Percentiles rank a stretch among this genome's conserved stretches.
These are phyloP conservation scores for Apogon hyalosoma DNA, from an alignment of 2,797 vertebrate genomes.

Conservation along the genomic window DNA sequence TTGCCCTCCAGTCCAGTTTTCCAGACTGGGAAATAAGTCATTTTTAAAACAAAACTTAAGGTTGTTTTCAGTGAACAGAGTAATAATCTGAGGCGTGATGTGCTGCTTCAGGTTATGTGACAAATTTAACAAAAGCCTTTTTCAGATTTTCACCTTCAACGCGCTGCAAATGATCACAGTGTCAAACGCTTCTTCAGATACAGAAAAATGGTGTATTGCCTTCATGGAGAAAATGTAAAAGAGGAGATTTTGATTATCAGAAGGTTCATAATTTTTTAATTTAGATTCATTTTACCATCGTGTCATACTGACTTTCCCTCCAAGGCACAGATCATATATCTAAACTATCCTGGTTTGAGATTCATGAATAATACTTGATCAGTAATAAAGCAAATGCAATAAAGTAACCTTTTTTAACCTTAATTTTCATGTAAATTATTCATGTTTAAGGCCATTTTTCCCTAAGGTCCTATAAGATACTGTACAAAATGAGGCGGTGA, in stretches of 20 bases:
- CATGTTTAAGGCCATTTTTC: conserved; percentile 15
- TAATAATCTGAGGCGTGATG: conserved; percentile 29
- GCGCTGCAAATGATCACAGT: conserved; percentile 4
- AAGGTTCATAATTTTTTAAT: conserved; percentile 2
- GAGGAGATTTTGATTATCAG: conserved; percentile 1
- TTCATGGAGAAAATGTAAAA: not conserved
- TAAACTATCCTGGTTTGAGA: conserved; percentile 8
- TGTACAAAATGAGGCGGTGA: conserved; percentile 1
- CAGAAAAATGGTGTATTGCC: not conserved
- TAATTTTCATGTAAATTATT: conserved; percentile 9
- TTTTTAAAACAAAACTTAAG: too few species aligned
- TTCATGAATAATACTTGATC: conserved; percentile 20
- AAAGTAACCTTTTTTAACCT: not conserved
- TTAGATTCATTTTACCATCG: not conserved
- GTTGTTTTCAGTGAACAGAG: conserved; percentile 14
- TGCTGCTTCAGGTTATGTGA: conserved; percentile 31
- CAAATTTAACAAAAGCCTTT: conserved; percentile 51
- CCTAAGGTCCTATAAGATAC: conserved; percentile 5
- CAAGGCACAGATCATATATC: not conserved
- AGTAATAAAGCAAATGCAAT: conserved; percentile 27
- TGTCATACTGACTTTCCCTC: conserved; percentile 11
- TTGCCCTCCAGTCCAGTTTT: not conserved
- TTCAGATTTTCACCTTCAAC: conserved; percentile 31
- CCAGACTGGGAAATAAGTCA: not conserved
- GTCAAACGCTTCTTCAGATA: not conserved